Percentiles rank a stretch among this genome's conserved stretches.
phyloP scores from a whole-genome alignment of 1,140 invertebrate species.

The Drosophila lacertosa region DNA sequence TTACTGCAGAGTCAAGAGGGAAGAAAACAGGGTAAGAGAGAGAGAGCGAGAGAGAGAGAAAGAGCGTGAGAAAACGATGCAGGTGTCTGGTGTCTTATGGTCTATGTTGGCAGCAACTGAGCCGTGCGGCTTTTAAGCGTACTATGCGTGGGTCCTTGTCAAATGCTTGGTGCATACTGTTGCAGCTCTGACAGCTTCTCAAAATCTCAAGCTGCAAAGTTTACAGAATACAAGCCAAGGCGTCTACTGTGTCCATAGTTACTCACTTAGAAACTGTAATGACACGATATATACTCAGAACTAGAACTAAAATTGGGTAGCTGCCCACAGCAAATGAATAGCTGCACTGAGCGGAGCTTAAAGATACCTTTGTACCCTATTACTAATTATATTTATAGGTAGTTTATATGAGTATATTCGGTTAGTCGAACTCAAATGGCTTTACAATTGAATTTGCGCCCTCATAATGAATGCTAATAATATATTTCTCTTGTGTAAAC shows the following conservation, averaged over 20 bases:
- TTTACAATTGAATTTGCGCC: too few species aligned
- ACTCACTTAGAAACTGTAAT: background rate
- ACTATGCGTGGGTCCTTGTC: slow-evolving; percentile 15
- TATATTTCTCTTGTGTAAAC: too few species aligned
- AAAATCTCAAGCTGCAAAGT: slow-evolving; percentile 24
- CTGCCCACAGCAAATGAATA: too few species aligned
- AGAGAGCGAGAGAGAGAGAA: background rate
- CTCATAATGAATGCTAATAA: too few species aligned
- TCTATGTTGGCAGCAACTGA: slow-evolving; percentile 19
- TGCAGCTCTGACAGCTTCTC: background rate
- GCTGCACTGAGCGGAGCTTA: too few species aligned
- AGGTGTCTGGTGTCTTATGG: slow-evolving; percentile 23
- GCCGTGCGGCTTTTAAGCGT: slow-evolving; percentile 19
- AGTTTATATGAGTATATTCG: too few species aligned
- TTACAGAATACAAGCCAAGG: slow-evolving; percentile 10
- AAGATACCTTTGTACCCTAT: too few species aligned
- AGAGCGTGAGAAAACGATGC: background rate
- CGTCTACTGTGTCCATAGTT: background rate
- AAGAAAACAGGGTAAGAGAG: background rate
- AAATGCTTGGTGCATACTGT: slow-evolving; percentile 17
- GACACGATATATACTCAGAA: background rate
- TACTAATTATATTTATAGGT: too few species aligned
- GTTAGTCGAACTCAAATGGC: too few species aligned
- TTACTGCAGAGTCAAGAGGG: slow-evolving; percentile 22
- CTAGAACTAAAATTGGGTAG: background rate